Conservation (phyloP, 2,888 invertebrate species). For the Baccha elongata region DNA sequence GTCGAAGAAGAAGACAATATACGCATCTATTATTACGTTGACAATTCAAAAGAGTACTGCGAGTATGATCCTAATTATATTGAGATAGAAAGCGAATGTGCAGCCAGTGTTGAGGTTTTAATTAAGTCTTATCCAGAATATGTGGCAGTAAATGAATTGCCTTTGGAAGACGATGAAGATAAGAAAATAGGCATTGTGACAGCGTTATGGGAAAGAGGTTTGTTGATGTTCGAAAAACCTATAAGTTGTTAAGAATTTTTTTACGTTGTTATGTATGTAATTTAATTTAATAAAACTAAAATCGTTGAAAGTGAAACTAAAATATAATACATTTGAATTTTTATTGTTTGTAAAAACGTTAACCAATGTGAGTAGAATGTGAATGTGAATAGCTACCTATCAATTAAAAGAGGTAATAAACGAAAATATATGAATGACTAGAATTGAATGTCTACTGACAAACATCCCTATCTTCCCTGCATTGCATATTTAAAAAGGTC, state of each 20-base stretch:
- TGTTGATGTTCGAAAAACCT: constrained; percentile 86
- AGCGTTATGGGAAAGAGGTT: constrained; percentile 91
- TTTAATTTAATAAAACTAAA: too few relatives aligned
- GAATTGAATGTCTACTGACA: too few relatives aligned
- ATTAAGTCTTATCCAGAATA: constrained; percentile 90
- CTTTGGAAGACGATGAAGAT: constrained; percentile 85
- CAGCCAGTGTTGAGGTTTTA: constrained; percentile 88
- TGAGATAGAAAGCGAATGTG: constrained; percentile 87
- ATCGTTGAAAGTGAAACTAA: too few relatives aligned
- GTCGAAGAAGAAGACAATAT: constrained; percentile 86
- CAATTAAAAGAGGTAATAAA: too few relatives aligned
- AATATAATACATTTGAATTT: too few relatives aligned
- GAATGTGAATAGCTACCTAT: too few relatives aligned
- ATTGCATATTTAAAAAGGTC: too few relatives aligned
- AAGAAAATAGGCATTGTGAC: constrained; percentile 87
- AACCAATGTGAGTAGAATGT: too few relatives aligned
- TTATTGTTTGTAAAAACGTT: too few relatives aligned
- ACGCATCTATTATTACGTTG: constrained; percentile 90
- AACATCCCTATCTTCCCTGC: too few relatives aligned
- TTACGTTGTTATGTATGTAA: too few relatives aligned
- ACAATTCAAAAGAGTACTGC: constrained; percentile 94
- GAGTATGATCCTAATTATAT: constrained; percentile 90
- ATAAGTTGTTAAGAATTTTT: constrained; percentile 76
- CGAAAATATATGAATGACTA: too few relatives aligned
- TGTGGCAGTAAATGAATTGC: constrained; percentile 88